Base-by-base conservation (phyloP, 1,140 invertebrate genomes). In the Rhopalosiphum padi region DNA sequence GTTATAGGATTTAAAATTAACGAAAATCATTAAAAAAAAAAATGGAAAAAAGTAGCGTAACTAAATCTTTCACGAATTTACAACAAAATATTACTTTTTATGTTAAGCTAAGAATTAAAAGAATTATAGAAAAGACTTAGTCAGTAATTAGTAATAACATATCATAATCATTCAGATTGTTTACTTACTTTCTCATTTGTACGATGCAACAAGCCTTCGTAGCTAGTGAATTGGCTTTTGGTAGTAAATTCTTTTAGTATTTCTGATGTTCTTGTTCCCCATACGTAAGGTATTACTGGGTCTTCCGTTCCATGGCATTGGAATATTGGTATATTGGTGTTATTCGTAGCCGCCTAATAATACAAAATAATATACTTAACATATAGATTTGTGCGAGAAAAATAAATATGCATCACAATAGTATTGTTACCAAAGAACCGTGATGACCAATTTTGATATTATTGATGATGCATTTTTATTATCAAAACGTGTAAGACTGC, bases 231-330 rank as follows among this genome's bases (percentile, higher is more conserved):
- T 94, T 98, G 97, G 93, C 97, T 96, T 94, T 97, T 97, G 94
- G 97, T 97, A 95, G 97, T 96, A 94, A 99, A 97, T 89, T 97
- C 96, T 95, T 98, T 98, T 18, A 99, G 95, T 94, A 98, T 95
- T 88, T 98, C 97, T 22, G 97, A 97, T 15, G 99, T 99, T 96
- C 98, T 97, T 95, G 98, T 97, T 48, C 99, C 99, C 97, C 98
- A 99, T 95, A 97, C 97, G 94, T 97, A 98, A 1, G 98, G 98
- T 41, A 99, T 98, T 93, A 99, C 96, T 15, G 98, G 98, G 96
- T 99, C 99, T 94, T 97, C 97, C 94, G 98, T 97, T 23, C 99
- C 99, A 95, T 99, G 99, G 94, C 98, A 99, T 96, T 99, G 98
- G 51, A 99, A 96, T 94, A 99, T 96, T 95, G 98, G 96, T 92